Evolutionary conservation across 2,113 vertebrate species (phyloP).

Genomic region (Okapia johnstoni): DNA sequence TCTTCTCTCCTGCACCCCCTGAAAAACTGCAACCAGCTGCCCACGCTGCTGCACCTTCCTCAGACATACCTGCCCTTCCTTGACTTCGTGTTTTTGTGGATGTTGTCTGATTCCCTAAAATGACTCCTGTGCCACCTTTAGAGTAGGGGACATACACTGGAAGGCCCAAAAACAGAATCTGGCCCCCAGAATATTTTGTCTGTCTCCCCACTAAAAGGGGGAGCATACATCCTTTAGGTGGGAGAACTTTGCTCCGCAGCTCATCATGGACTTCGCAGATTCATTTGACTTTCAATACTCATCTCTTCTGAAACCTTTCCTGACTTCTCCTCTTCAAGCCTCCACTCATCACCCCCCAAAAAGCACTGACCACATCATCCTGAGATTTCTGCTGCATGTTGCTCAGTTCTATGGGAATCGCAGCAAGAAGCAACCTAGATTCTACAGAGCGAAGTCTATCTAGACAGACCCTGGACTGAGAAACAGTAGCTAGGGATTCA

Average conservation of each 20-base stretch:
- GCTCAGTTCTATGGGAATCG: not conserved
- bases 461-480: not conserved
- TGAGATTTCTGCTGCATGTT: not conserved
- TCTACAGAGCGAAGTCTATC: not conserved
- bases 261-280: accelerated
- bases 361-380: not conserved
- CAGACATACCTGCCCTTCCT: not conserved
- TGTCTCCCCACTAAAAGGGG: not conserved
- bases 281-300: not conserved
- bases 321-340: not conserved
- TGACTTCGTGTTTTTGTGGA: not conserved
- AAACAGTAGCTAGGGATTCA: not conserved
- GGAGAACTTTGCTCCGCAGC: not conserved
- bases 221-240: not conserved
- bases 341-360: not conserved
- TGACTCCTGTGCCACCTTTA: not conserved
- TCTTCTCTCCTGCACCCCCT: not conserved
- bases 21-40: not conserved
- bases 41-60: not conserved
- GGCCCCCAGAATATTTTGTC: not conserved
- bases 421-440: not conserved
- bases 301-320: not conserved
- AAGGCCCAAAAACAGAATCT: not conserved
- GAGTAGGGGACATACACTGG: not conserved
- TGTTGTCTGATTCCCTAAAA: not conserved